Base-by-base conservation (phyloP, 2,797 vertebrate genomes). In the Botia almorhae region DNA sequence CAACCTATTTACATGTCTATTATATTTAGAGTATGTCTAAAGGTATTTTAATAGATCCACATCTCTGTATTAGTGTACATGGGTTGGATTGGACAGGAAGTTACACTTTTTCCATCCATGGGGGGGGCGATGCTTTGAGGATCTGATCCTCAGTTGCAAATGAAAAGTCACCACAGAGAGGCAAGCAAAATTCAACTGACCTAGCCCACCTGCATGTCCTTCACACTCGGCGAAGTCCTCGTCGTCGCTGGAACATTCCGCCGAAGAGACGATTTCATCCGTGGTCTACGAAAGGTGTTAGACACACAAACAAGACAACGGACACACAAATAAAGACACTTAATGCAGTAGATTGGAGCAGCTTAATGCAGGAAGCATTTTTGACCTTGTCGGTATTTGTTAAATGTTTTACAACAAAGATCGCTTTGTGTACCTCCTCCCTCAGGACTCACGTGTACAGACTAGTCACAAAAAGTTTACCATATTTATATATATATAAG, bases 221-320 rank as follows among this genome's bases (percentile, higher is more conserved):
- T 99, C 98, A 90, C 98, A 99, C 92, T 99, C 98, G 89, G 97
- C 96, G 89, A 98, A 94, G 91, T 99, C 98, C 92, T 99, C 98
- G 26, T 99, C 98, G 19, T 99, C 98, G 23, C 97, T 98, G 69
- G 97, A 97, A 91, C 98, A 99, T 91, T 99, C 98, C 58, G 98
- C 98, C 58, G 98, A 99, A 51, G 97, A 98, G 84, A 94, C 97
- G 0, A 96, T 95, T 81, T 98, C 97, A 86, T 99, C 98, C 81
- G 95, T 86, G 16, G 91, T 74, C 78, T 94, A 88, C 0, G 50
- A 48, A 87, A 87, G 85, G 76, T 4, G 19, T 3, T 5, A 76
- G 17, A 78, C 50, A 73, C 58, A 78, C 56, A 69, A 14, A 81
- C 46, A 88, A 88, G 58, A 85, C 85, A 81, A 88, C 87, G 50